Conservation (phyloP, 2,113 vertebrate genomes). For the Anseranas semipalmata region DNA sequence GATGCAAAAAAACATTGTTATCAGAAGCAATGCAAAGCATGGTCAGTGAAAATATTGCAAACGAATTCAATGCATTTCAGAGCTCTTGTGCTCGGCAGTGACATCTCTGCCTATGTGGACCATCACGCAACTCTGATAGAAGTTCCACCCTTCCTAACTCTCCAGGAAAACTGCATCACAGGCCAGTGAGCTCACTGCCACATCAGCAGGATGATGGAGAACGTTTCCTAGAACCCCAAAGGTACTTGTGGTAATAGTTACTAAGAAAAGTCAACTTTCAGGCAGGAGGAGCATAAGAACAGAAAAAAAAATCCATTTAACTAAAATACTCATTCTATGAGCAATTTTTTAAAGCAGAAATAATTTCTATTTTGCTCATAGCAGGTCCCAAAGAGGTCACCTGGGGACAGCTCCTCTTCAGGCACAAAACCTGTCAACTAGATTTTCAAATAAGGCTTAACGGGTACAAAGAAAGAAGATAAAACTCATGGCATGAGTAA, state of each 20-base stretch:
- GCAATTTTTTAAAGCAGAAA: not conserved
- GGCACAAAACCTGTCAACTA: not conserved
- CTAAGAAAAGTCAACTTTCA: conserved; percentile 8
- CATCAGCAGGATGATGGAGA: not conserved
- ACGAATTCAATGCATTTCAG: not conserved
- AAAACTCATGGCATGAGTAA: not conserved
- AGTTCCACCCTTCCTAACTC: conserved; percentile 38
- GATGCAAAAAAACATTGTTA: conserved; percentile 10
- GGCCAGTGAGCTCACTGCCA: conserved; percentile 17
- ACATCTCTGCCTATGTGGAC: not conserved
- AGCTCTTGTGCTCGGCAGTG: not conserved
- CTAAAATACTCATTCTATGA: not conserved
- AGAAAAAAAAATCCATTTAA: not conserved
- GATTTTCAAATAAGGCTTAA: not conserved
- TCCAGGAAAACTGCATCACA: conserved; percentile 48
- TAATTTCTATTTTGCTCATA: not conserved
- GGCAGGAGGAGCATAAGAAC: not conserved
- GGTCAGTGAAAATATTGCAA: not conserved
- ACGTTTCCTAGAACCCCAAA: conserved; percentile 48
- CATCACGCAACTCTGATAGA: not conserved
- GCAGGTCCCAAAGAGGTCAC: not conserved
- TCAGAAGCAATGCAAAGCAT: not conserved
- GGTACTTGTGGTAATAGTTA: not conserved
- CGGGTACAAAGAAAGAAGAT: not conserved
- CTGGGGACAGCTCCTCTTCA: not conserved